A percentile compares a stretch with the other conserved stretches of the same genome.
Evolutionary conservation across 2,888 invertebrate genomes (phyloP).

Genomic region (Watsonalla binaria): DNA sequence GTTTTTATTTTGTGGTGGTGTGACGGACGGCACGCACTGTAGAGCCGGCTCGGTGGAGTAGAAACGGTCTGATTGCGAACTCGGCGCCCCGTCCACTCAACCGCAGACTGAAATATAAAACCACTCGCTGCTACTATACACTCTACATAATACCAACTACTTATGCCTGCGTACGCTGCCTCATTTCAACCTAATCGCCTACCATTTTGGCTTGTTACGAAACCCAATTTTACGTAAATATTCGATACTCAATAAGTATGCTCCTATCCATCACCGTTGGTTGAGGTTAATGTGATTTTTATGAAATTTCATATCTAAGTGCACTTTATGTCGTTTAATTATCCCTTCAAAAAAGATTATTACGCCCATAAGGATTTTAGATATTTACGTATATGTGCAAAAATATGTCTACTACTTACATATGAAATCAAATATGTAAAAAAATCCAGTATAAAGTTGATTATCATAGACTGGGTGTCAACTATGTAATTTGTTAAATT

Average conservation of each 20-base stretch:
- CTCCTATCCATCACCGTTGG: background rate
- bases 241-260: background rate
- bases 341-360: too few relatives aligned
- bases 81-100: conserved; percentile 52
- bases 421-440: background rate
- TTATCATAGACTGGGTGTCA: background rate
- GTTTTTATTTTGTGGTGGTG: conserved; percentile 3
- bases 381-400: too few relatives aligned
- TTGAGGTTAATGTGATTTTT: background rate
- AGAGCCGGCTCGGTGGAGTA: conserved; percentile 28
- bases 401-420: background rate
- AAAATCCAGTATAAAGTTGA: background rate
- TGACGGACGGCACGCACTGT: conserved; percentile 13
- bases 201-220: conserved; percentile 20
- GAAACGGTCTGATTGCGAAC: conserved; percentile 46
- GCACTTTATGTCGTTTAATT: background rate
- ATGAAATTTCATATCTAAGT: background rate
- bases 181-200: conserved; percentile 29
- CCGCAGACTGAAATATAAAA: conserved; percentile 62
- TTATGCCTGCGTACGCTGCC: conserved; percentile 9
- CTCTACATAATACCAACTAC: conserved; percentile 23
- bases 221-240: conserved; percentile 8
- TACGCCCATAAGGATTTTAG: too few relatives aligned
- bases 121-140: conserved; percentile 37
- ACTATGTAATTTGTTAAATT: background rate